These are phyloP conservation scores for Aphaenogaster ashmeadi DNA, from an alignment of 1,140 invertebrate species.

Conservation along the genomic window DNA sequence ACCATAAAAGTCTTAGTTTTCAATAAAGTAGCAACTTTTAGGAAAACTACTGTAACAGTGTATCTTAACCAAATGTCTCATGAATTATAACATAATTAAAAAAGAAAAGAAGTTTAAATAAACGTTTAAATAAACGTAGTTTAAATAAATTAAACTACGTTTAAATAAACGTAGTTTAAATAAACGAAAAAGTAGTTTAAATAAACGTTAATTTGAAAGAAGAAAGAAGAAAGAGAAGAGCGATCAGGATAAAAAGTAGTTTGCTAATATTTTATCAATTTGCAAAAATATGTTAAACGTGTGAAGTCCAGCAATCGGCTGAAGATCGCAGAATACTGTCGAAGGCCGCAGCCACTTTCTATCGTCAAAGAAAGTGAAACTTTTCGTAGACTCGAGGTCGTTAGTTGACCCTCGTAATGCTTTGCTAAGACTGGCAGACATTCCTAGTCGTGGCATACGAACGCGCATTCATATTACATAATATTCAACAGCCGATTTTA, in stretches of 20 bases:
- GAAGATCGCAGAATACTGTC: constrained; percentile 10
- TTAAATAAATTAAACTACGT: no score
- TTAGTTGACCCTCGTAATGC: constrained; percentile 63
- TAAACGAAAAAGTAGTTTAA: background rate
- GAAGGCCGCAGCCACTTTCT: constrained; percentile 76
- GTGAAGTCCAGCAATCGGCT: background rate
- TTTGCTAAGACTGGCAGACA: constrained; percentile 43
- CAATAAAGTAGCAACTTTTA: background rate
- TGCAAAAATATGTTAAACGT: background rate
- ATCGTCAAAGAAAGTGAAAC: constrained; percentile 73
- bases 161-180: no score
- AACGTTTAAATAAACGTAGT: no score
- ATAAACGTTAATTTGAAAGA: background rate
- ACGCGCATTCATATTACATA: constrained; percentile 11
- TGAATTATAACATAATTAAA: background rate
- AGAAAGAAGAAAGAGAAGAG: background rate
- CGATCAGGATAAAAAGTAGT: background rate
- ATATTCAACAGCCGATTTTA: background rate
- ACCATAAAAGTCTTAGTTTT: constrained; percentile 62
- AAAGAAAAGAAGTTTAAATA: constrained; percentile 4
- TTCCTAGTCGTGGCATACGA: background rate
- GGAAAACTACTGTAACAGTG: background rate
- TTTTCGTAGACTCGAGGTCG: constrained; percentile 59
- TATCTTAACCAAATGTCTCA: background rate
- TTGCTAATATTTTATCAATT: background rate